Conservation (phyloP, 2,113 vertebrate species). For the Taxidea taxus region DNA sequence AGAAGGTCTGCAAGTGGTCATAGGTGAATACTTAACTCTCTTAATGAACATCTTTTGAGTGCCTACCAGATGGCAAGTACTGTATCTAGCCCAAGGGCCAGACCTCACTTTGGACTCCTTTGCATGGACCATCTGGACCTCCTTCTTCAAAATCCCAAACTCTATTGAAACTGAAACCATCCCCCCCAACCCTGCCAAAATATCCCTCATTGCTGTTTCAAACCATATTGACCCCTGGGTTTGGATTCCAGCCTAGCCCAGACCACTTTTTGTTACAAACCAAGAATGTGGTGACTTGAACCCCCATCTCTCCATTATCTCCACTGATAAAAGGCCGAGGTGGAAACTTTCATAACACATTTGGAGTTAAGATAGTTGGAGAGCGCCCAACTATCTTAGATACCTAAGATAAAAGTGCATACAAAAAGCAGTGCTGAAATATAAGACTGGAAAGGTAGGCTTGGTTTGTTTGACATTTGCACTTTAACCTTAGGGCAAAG, state of each 20-base stretch:
- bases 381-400: neutral
- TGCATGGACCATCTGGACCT: neutral
- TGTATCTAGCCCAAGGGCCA: neutral
- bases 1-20: neutral
- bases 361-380: too few species aligned
- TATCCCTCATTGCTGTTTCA: neutral
- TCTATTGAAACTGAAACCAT: neutral
- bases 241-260: neutral
- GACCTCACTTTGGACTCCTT: neutral
- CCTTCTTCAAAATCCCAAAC: neutral
- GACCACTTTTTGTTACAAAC: neutral
- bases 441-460: neutral
- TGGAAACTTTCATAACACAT: neutral
- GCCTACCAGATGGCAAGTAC: neutral
- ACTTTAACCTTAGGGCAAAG: neutral
- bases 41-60: neutral
- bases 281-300: neutral
- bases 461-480: neutral
- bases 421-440: neutral
- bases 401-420: neutral
- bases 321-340: neutral
- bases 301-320: neutral
- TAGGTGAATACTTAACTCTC: neutral
- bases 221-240: neutral
- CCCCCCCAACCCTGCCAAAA: neutral